A percentile compares a stretch with the other conserved stretches of the same genome.
Evolutionary conservation across 2,797 vertebrate genomes (phyloP).

Genomic region (Tragelaphus eurycerus): DNA sequence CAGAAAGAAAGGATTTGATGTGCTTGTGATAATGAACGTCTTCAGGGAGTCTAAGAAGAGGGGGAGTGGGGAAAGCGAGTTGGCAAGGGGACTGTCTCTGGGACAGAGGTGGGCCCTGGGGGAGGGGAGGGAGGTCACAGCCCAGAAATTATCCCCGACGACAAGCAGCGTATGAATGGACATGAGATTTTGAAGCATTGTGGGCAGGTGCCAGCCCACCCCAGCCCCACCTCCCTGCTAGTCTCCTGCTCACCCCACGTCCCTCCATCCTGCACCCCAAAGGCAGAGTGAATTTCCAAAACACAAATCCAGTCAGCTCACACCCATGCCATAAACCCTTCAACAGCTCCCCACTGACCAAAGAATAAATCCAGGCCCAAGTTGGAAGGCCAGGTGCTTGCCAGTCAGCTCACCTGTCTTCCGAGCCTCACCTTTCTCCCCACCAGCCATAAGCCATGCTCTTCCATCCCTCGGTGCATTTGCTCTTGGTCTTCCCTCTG

Average conservation of each 20-base stretch:
- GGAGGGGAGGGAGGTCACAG: not conserved
- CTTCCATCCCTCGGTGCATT: not conserved
- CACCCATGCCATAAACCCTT: not conserved
- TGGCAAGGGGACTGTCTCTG: not conserved
- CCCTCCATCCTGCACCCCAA: not conserved
- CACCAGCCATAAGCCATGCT: not conserved
- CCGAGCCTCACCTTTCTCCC: not conserved
- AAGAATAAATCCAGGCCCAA: not conserved
- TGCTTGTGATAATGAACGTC: not conserved
- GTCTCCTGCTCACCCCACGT: not conserved
- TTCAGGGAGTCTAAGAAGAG: not conserved
- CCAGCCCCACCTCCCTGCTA: rapidly evolving
- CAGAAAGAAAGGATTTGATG: not conserved
- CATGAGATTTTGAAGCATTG: not conserved
- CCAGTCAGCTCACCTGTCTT: not conserved
- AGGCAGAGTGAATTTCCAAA: not conserved
- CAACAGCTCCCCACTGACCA: not conserved
- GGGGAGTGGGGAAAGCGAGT: too few relatives aligned
- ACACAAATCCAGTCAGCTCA: not conserved
- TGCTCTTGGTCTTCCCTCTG: not conserved
- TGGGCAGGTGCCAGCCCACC: not conserved
- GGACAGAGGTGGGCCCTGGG: not conserved
- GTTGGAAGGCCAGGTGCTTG: not conserved
- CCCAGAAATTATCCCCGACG: not conserved
- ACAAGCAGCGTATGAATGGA: not conserved